Base-by-base conservation (phyloP, 1,140 invertebrate genomes). In the Hirudo medicinalis region DNA sequence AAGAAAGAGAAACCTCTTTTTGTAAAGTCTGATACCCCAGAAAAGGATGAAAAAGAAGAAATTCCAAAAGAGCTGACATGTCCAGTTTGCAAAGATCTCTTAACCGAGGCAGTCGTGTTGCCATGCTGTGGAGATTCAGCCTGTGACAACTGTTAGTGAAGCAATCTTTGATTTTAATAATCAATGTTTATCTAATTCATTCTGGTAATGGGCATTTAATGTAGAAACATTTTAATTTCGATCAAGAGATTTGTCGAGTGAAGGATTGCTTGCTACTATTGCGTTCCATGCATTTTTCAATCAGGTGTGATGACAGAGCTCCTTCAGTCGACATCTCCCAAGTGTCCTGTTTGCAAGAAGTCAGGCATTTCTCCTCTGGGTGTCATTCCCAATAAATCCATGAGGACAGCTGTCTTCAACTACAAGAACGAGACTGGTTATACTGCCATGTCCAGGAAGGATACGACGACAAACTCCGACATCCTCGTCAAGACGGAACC, bases 71-170 rank as follows among this genome's bases (percentile, higher is more conserved):
- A 97, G 79, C 82, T 97, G 36, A 82, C 92, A 54, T 98, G 95
- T 82, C 89, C 86, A 54, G 86, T 97, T 54, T 98, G 95, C 82
- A 87, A 91, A 69, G 91, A 96, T 82, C 82, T 97, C n/a, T 85
- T 97, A 70, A 89, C 88, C 0, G 94, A 98, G 84, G 94, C 94
- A 70, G 92, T 97, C 19, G 89, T 97, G 86, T 94, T 94, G 80
- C 91, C 92, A 1, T 98, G 95, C 79, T 99, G 94, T 82, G 94
- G 92, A 22, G 92, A 92, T 81, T 95, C 92, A 32, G 97, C 94
- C 83, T 99, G 95, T 84, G 94, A 97, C 85, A 94, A 97, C 83
- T 98, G 94, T 91, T 87, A 87, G 88, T 83, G 60, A 32, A 71
- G 32, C 19, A 70, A 36, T 71, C 8, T 19, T 53, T 57, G n/a